Evolutionary conservation across 2,797 vertebrate species (phyloP).

Genomic region (Arnoldichthys spilopterus): DNA sequence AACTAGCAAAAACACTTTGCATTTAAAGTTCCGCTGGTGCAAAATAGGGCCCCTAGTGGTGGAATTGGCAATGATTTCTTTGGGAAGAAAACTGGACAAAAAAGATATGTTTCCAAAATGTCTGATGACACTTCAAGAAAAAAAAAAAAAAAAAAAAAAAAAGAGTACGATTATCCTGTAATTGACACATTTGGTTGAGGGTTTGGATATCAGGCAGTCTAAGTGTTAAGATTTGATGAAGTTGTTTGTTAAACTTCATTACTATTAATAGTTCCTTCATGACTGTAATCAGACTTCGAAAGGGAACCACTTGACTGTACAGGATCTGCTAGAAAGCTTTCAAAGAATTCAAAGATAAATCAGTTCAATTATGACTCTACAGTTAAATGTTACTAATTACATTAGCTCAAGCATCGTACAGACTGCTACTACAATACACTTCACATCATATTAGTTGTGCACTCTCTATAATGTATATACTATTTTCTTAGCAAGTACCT

Average conservation of each 20-base stretch:
- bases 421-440: background rate
- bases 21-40: too few relatives aligned
- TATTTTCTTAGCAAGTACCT: background rate
- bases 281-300: background rate
- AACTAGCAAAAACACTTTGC: too few relatives aligned
- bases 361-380: background rate
- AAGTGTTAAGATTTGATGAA: too few relatives aligned
- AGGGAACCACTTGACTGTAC: background rate
- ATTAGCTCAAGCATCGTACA: background rate
- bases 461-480: background rate
- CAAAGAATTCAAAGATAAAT: background rate
- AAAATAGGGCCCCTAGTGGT: too few relatives aligned
- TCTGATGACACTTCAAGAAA: too few relatives aligned
- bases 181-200: background rate
- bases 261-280: too few relatives aligned
- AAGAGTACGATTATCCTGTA: too few relatives aligned
- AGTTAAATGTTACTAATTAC: conserved; percentile 3
- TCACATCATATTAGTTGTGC: background rate
- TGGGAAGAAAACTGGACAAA: too few relatives aligned
- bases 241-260: too few relatives aligned
- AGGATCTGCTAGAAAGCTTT: background rate
- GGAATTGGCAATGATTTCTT: too few relatives aligned
- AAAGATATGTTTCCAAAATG: too few relatives aligned
- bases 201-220: background rate
- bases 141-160: too few relatives aligned